Evolutionary conservation across 2,797 vertebrate species (phyloP).

Genomic region (Pangasius macronema): DNA sequence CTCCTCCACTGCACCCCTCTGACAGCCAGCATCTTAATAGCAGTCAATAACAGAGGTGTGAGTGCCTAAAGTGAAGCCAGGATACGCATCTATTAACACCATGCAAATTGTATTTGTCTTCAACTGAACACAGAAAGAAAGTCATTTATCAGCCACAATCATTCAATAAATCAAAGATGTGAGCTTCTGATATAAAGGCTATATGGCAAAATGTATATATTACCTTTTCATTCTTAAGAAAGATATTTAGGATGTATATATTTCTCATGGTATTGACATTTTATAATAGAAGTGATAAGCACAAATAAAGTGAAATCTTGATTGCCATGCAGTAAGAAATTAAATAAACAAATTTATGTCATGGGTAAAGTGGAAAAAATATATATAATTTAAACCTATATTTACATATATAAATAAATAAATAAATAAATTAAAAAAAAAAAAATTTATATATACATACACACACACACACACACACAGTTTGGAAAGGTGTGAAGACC

Average conservation of each 20-base stretch:
- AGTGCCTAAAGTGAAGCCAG: constrained; percentile 51
- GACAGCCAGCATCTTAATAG: constrained; percentile 58
- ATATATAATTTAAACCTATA: too few species aligned
- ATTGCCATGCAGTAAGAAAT: constrained; percentile 38
- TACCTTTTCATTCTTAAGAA: neutral
- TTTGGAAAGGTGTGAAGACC: neutral
- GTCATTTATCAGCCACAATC: constrained; percentile 14
- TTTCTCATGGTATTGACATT: neutral
- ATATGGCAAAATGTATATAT: constrained; percentile 20
- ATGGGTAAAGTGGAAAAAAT: neutral
- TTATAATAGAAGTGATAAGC: constrained; percentile 18
- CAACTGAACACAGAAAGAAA: constrained; percentile 19
- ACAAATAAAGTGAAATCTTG: constrained; percentile 25
- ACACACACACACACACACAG: too few species aligned
- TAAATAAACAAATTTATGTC: constrained; percentile 18
- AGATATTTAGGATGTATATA: neutral
- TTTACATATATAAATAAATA: too few species aligned
- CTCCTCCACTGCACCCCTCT: constrained; percentile 56
- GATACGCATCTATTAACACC: constrained; percentile 41
- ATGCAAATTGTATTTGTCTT: constrained; percentile 49
- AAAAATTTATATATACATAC: too few species aligned
- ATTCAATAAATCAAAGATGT: constrained; percentile 37
- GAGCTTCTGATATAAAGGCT: constrained; percentile 9
- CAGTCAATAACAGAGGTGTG: constrained; percentile 57
- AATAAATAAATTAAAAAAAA: too few species aligned